Evolutionary conservation across 2,113 vertebrate species (phyloP).

Genomic region (Triplophysa dalaica): DNA sequence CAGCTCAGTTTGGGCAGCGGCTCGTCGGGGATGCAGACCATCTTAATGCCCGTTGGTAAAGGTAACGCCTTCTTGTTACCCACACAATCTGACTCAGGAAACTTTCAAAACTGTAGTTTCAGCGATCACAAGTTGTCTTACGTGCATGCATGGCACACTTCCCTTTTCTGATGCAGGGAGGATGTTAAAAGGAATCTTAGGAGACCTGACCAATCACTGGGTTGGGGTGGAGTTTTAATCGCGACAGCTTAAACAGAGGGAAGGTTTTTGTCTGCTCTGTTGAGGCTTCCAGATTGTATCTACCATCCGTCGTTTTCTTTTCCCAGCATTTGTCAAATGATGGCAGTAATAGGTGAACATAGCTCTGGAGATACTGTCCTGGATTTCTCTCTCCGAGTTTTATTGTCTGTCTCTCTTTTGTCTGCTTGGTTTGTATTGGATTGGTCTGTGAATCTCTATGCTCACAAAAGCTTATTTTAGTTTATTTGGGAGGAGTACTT

Average conservation of each 20-base stretch:
- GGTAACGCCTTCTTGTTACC: slow-evolving; percentile 63
- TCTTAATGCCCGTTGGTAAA: slow-evolving; percentile 93
- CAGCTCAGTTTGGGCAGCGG: slow-evolving; percentile 83
- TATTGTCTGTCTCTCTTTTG: not conserved
- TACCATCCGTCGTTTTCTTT: slow-evolving; percentile 17
- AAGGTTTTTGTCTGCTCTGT: not conserved
- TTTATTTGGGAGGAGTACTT: slow-evolving; percentile 29
- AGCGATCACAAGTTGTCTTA: too few relatives aligned
- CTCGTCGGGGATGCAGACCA: slow-evolving; percentile 84
- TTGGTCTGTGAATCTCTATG: slow-evolving; percentile 33
- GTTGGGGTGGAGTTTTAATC: not conserved
- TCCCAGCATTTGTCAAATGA: not conserved
- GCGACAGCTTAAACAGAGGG: too few relatives aligned
- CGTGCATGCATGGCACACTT: too few relatives aligned
- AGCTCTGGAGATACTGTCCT: not conserved
- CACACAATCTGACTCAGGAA: slow-evolving; percentile 2
- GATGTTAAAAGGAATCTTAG: too few relatives aligned
- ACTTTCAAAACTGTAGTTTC: too few relatives aligned
- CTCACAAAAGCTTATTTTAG: not conserved
- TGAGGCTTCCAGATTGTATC: not conserved
- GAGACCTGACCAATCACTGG: not conserved
- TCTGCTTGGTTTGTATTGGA: slow-evolving; percentile 26
- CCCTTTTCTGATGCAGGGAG: too few relatives aligned
- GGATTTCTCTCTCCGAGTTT: not conserved
- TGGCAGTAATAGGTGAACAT: slow-evolving; percentile 17